These are phyloP conservation scores for Steatocranus sp. DNA, from an alignment of 2,797 vertebrate species.

Conservation along the genomic window DNA sequence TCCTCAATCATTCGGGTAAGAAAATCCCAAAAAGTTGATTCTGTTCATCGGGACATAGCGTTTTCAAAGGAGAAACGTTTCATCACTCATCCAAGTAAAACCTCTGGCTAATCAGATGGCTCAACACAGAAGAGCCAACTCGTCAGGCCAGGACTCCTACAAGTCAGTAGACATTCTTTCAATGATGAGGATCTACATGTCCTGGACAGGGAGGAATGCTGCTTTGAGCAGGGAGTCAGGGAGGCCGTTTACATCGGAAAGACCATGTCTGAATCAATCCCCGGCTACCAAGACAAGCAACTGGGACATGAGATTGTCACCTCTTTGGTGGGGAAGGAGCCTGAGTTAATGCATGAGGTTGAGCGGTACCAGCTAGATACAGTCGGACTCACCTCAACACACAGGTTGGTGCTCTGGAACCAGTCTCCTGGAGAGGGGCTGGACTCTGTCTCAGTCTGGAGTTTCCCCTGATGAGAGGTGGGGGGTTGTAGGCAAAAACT, in stretches of 20 bases:
- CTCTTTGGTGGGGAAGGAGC: neutral
- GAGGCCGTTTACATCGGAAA: neutral
- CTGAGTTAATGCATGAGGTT: neutral
- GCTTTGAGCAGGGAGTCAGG: neutral
- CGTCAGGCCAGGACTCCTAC: accelerated
- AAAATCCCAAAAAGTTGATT: neutral
- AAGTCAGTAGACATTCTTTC: neutral
- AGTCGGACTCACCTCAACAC: neutral
- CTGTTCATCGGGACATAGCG: neutral
- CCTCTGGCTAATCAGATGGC: neutral
- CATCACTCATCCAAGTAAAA: neutral
- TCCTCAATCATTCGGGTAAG: neutral
- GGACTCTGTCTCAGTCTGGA: neutral
- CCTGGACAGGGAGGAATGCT: neutral
- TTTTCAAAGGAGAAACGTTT: neutral
- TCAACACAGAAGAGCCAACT: neutral
- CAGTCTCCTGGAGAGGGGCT: neutral
- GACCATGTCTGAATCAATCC: neutral
- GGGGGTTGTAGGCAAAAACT: neutral
- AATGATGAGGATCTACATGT: neutral
- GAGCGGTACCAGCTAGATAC: neutral
- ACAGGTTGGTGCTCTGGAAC: neutral
- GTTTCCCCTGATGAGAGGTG: neutral
- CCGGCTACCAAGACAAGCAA: neutral
- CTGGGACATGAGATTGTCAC: neutral